Base-by-base conservation (phyloP, 2,888 invertebrate genomes). In the Eremobia ochroleuca region DNA sequence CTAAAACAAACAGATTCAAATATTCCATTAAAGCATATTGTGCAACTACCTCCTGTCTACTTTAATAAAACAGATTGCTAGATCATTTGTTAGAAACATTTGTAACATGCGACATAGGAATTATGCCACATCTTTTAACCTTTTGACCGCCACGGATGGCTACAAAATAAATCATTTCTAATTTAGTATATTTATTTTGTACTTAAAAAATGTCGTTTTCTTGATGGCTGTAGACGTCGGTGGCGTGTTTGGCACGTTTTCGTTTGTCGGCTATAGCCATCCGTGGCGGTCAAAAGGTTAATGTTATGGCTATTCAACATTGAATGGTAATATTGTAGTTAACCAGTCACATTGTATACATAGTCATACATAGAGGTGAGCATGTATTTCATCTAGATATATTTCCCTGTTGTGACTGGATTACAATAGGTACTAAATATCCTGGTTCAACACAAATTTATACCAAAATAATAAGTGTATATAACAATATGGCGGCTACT, bases 391-490 rank as follows among this genome's bases (percentile, higher is more conserved):
- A 52, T 18, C 34, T 43, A n/a, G n/a, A n/a, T n/a, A 52, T 25
- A 25, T 52, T 52, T 37, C 21, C 52, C 21, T 15, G 5, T 34
- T 67, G 31, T 8, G 13, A 28, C 21, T 25, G 8, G 13, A 55
- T 62, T 46, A 31, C 62, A 71, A 77, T 46, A 49, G 2, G 58
- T 28, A 58, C 5, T 21, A 34, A 65, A 34, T 40, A 79, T 43
- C 49, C 49, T 58, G n/a, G 31, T 40, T 28, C 4, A 0, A 5
- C 25, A 49, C 4, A 37, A 2, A 34, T 13, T 31, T 18, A 49
- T 46, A 52, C 4, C 15, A 15, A 64, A 18, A 37, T 55, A 37
- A 21, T 64, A 55, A 55, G 55, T 11, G 8, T 0, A 25, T 52
- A 18, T 11, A 28, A 65, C 21, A 15, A 49, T 40, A 46, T 18